Evolutionary conservation across 2,797 vertebrate species (phyloP).

Genomic region (Acanthurus leucopareius): DNA sequence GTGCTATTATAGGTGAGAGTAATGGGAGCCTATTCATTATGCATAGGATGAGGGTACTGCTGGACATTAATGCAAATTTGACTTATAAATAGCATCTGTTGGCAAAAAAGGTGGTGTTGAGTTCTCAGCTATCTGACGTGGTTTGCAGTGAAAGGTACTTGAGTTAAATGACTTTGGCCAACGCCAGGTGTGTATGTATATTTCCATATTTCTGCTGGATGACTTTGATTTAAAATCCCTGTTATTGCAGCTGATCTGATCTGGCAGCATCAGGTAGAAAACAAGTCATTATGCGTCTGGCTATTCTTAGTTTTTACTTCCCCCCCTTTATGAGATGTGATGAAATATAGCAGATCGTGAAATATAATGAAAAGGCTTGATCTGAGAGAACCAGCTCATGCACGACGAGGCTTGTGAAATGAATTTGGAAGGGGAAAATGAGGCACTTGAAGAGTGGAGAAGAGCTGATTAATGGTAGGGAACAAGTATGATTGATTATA

Average conservation of each 20-base stretch:
- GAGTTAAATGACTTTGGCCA: constrained; percentile 52
- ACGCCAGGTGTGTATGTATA: constrained; percentile 18
- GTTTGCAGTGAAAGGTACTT: constrained; percentile 28
- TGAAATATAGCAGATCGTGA: constrained; percentile 64
- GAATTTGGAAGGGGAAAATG: constrained; percentile 52
- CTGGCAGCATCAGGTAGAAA: constrained; percentile 41
- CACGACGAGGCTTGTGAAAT: constrained; percentile 50
- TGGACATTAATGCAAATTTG: constrained; percentile 76
- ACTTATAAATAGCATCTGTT: constrained; percentile 72
- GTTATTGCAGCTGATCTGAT: constrained; percentile 39
- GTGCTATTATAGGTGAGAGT: constrained; percentile 52
- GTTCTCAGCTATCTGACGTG: constrained; percentile 50
- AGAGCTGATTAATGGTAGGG: constrained; percentile 74
- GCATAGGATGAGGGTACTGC: constrained; percentile 54
- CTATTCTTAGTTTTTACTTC: constrained; percentile 60
- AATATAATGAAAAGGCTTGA: constrained; percentile 61
- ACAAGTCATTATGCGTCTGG: constrained; percentile 55
- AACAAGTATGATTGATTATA: constrained; percentile 75
- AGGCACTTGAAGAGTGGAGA: constrained; percentile 62
- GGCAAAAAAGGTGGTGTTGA: constrained; percentile 55
- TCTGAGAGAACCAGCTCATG: constrained; percentile 47
- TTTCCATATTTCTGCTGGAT: constrained; percentile 29
- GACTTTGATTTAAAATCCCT: constrained; percentile 57
- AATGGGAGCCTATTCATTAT: constrained; percentile 60
- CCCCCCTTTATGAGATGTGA: constrained; percentile 51